A percentile compares a stretch with the other conserved stretches of the same genome.
Evolutionary conservation across 2,888 invertebrate species (phyloP).

Genomic region (Sialis lutaria): DNA sequence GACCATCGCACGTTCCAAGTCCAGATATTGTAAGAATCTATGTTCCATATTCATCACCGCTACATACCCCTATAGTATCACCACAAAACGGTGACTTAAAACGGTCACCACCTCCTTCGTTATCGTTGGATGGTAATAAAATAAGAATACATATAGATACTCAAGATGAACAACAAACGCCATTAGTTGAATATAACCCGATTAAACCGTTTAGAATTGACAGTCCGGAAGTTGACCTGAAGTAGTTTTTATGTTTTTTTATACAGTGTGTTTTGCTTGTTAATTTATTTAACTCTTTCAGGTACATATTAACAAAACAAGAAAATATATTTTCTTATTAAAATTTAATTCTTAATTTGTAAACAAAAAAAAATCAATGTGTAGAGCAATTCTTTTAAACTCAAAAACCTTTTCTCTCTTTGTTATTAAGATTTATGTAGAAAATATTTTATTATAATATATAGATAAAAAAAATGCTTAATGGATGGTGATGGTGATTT

Average conservation of each 20-base stretch:
- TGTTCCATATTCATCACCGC: constrained; percentile 53
- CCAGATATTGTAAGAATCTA: constrained; percentile 65
- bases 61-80: constrained; percentile 30
- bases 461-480: too few species aligned
- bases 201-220: constrained; percentile 24
- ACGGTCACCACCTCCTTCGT: constrained; percentile 29
- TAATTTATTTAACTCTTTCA: too few species aligned
- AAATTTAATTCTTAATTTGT: too few species aligned
- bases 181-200: constrained; percentile 41
- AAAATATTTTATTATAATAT: too few species aligned
- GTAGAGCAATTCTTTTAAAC: too few species aligned
- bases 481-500: too few species aligned
- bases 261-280: too few species aligned
- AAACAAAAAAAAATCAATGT: too few species aligned
- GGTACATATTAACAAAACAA: too few species aligned
- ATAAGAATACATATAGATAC: constrained; percentile 54
- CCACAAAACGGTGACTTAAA: constrained; percentile 31
- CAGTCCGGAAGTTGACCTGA: constrained; percentile 22
- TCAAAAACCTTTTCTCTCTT: too few species aligned
- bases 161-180: constrained; percentile 46
- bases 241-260: constrained; percentile 9
- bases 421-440: too few species aligned
- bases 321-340: too few species aligned
- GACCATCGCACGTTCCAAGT: constrained; percentile 40
- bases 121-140: constrained; percentile 42